Percentiles rank a stretch among this genome's conserved stretches.
Evolutionary conservation across 2,888 invertebrate genomes (phyloP).

Genomic region (Gnatocerus cornutus): DNA sequence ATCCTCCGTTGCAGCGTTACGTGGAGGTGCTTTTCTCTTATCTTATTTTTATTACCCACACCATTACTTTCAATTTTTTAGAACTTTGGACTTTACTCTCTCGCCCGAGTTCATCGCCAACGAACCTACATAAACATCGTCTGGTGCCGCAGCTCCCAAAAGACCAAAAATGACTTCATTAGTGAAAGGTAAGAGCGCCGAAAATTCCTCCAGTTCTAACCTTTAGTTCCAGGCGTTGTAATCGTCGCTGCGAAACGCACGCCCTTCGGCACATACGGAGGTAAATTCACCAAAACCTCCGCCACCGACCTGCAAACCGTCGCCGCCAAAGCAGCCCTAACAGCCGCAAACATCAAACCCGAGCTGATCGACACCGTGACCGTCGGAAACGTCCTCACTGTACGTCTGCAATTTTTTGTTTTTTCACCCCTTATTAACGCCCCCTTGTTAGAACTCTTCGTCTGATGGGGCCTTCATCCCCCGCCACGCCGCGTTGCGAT

Average conservation of each 20-base stretch:
- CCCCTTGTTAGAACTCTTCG: constrained; percentile 77
- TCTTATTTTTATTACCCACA: background rate
- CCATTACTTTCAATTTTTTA: constrained; percentile 28
- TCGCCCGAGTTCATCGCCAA: background rate
- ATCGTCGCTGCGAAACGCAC: constrained; percentile 97
- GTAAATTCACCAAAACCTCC: constrained; percentile 82
- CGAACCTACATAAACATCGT: background rate
- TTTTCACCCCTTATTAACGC: too few relatives aligned
- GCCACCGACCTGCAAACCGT: constrained; percentile 87
- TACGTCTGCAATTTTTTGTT: too few relatives aligned
- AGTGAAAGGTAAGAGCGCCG: constrained; percentile 55
- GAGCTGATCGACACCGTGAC: constrained; percentile 91
- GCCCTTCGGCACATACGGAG: constrained; percentile 97
- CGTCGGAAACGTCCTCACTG: constrained; percentile 88
- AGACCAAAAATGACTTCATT: constrained; percentile 53
- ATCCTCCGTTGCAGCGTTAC: too few relatives aligned
- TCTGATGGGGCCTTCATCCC: constrained; percentile 90
- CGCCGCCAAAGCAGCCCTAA: constrained; percentile 86
- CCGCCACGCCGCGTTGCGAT: constrained; percentile 89
- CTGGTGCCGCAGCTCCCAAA: background rate
- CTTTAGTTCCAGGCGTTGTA: constrained; percentile 81
- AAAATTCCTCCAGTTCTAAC: background rate
- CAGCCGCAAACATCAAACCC: constrained; percentile 86
- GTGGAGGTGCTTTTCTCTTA: background rate
- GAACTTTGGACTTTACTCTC: constrained; percentile 30